These are phyloP conservation scores for Cyprinodon brontotheroides DNA, from an alignment of 2,113 vertebrate species.

Conservation along the genomic window DNA sequence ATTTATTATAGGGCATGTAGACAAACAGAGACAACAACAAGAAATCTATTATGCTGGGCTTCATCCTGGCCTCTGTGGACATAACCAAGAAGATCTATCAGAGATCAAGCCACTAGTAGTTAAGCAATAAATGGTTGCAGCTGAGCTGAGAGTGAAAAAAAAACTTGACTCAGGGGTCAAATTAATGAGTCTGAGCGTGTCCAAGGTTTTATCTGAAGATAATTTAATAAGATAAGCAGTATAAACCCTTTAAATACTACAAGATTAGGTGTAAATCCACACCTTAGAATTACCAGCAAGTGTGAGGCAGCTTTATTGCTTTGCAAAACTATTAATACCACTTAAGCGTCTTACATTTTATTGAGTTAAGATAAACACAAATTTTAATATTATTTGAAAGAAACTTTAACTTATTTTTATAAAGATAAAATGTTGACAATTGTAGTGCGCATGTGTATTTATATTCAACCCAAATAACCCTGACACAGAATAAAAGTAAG, in stretches of 20 bases:
- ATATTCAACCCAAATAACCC: not conserved
- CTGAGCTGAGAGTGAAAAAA: conserved; percentile 9
- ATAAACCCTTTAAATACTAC: not conserved
- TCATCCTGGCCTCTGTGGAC: conserved; percentile 16
- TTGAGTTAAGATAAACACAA: not conserved
- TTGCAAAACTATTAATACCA: not conserved
- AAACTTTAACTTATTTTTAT: too few species aligned
- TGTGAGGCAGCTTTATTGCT: not conserved
- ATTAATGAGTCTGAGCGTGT: not conserved
- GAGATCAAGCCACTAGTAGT: conserved; percentile 27
- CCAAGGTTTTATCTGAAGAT: not conserved
- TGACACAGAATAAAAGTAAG: not conserved
- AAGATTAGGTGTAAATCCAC: not conserved
- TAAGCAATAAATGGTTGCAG: not conserved
- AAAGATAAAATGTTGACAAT: too few species aligned
- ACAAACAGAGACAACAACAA: conserved; percentile 54
- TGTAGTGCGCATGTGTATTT: not conserved
- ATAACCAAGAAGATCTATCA: conserved; percentile 16
- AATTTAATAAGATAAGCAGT: not conserved
- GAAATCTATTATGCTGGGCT: conserved; percentile 17
- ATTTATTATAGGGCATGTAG: conserved; percentile 50
- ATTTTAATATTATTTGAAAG: too few species aligned
- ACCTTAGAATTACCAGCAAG: not conserved
- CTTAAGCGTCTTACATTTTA: not conserved
- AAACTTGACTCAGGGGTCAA: conserved; percentile 10